These are phyloP conservation scores for Drosophila nigrodunni DNA, from an alignment of 1,140 invertebrate genomes.

Conservation along the genomic window DNA sequence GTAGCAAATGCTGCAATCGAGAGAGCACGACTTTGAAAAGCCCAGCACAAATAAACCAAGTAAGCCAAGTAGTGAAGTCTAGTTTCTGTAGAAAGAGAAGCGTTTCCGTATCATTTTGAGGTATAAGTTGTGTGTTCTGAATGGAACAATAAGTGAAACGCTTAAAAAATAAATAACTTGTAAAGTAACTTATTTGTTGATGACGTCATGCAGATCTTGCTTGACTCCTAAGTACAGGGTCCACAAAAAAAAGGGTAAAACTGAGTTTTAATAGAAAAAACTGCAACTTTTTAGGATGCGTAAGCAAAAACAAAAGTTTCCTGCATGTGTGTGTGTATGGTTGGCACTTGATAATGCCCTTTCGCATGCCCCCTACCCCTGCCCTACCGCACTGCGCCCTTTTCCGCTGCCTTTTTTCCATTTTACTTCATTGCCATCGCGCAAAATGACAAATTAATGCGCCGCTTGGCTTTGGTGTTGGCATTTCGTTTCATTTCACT, in stretches of 20 bases:
- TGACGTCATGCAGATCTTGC: no score
- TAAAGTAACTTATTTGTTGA: no score
- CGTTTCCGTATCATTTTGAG: no score
- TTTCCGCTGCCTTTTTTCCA: background rate
- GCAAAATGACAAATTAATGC: conserved; percentile 80
- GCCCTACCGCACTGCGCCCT: background rate
- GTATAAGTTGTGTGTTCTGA: no score
- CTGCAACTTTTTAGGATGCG: conserved; percentile 52
- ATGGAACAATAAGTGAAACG: no score
- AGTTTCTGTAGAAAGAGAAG: no score
- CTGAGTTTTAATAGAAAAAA: conserved; percentile 61
- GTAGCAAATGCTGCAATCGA: background rate
- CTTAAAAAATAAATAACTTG: background rate
- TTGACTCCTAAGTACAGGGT: no score
- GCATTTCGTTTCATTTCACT: conserved; percentile 19
- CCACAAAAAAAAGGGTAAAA: no score
- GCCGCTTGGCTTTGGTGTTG: conserved; percentile 50
- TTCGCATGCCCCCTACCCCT: conserved; percentile 25
- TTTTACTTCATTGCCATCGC: conserved; percentile 31
- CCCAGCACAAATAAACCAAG: background rate
- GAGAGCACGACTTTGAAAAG: conserved; percentile 35
- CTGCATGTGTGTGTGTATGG: conserved; percentile 40
- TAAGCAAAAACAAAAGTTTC: conserved; percentile 72
- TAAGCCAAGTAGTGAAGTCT: no score
- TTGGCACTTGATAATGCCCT: conserved; percentile 64